Percentiles rank a stretch among this genome's conserved stretches.
Evolutionary conservation across 2,888 invertebrate genomes (phyloP).

Genomic region (Drosophila helvetica): DNA sequence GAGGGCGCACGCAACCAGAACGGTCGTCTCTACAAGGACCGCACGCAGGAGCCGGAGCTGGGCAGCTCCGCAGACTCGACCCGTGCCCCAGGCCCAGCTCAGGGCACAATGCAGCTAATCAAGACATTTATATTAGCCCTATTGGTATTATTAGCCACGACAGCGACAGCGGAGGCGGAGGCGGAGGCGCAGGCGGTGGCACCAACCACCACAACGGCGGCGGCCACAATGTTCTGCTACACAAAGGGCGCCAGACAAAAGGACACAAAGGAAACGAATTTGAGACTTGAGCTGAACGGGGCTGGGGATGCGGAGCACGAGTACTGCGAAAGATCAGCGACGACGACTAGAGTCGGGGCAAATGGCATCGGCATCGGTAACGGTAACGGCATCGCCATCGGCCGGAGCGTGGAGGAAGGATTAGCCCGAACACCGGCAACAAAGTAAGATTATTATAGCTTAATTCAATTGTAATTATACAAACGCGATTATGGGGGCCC

Average conservation of each 20-base stretch:
- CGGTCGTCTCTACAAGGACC: slow-evolving; percentile 82
- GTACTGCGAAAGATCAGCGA: slow-evolving; percentile 5
- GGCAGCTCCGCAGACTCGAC: slow-evolving; percentile 46
- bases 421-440: slow-evolving; percentile 27
- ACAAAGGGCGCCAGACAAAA: slow-evolving; percentile 17
- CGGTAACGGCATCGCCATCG: neutral
- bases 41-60: slow-evolving; percentile 69
- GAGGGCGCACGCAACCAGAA: slow-evolving; percentile 83
- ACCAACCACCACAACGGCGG: slow-evolving; percentile 4
- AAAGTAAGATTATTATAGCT: slow-evolving; percentile 64
- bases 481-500: slow-evolving; percentile 33
- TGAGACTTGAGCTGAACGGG: slow-evolving; percentile 13
- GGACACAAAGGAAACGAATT: slow-evolving; percentile 16
- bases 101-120: slow-evolving; percentile 54
- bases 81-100: slow-evolving; percentile 16
- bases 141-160: slow-evolving; percentile 57
- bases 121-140: slow-evolving; percentile 68
- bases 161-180: slow-evolving; percentile 11
- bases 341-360: neutral
- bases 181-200: slow-evolving; percentile 5
- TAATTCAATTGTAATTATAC: slow-evolving; percentile 69
- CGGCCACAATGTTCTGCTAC: slow-evolving; percentile 16
- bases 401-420: slow-evolving; percentile 10
- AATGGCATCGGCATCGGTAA: neutral
- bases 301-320: neutral